Evolutionary conservation across 2,797 vertebrate species (phyloP).

Genomic region (Acanthiza pusilla): DNA sequence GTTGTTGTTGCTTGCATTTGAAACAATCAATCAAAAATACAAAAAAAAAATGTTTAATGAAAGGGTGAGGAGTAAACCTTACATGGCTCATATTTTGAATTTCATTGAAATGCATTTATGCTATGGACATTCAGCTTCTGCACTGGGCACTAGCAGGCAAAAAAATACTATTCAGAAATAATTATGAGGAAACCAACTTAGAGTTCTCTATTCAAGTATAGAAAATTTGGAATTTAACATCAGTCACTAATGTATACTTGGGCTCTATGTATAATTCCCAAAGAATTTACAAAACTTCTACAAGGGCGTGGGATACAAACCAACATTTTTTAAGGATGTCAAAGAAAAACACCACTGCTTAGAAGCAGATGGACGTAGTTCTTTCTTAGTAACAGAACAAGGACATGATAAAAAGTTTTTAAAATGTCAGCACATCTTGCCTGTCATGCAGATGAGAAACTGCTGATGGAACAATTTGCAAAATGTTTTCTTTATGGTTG

Average conservation of each 20-base stretch:
- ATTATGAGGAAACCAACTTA: not conserved
- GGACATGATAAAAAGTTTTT: not conserved
- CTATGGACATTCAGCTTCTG: not conserved
- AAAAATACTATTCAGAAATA: not conserved
- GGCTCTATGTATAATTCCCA: not conserved
- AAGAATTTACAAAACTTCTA: not conserved
- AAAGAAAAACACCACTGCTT: not conserved
- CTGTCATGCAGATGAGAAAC: not conserved
- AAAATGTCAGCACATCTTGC: not conserved
- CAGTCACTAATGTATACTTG: not conserved
- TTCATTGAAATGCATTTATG: not conserved
- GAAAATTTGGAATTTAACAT: not conserved
- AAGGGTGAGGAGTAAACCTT: constrained; percentile 16
- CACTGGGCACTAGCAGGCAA: not conserved
- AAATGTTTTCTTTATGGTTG: not conserved
- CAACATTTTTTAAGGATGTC: not conserved
- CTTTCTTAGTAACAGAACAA: not conserved
- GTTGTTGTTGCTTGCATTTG: not conserved
- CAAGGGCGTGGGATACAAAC: not conserved
- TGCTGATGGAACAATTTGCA: not conserved
- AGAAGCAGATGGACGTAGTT: not conserved
- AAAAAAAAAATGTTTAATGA: constrained; percentile 19
- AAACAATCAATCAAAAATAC: constrained; percentile 40
- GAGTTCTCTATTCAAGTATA: not conserved
- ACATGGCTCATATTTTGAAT: not conserved